Conservation (phyloP, 1,140 invertebrate species). For the Drosophila punjabiensis region DNA sequence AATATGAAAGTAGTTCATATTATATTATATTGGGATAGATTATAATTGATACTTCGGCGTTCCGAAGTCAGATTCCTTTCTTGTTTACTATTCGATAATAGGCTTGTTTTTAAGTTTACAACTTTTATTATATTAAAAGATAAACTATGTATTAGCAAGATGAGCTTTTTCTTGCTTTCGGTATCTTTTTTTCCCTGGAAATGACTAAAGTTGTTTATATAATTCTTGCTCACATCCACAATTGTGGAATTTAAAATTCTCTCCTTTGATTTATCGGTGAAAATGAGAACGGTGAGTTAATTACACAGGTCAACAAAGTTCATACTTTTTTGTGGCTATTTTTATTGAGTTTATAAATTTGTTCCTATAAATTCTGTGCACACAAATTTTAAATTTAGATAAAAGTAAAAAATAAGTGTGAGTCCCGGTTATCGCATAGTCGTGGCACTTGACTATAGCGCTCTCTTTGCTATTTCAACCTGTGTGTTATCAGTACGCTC, state of each 20-base stretch:
- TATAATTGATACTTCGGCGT: too few species aligned
- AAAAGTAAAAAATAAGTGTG: neutral
- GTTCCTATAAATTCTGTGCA: neutral
- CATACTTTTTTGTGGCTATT: neutral
- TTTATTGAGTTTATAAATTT: neutral
- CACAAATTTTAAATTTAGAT: neutral
- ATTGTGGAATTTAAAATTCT: neutral
- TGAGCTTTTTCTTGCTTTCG: neutral
- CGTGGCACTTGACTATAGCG: conserved; percentile 3
- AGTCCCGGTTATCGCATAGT: conserved; percentile 9
- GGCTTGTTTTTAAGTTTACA: too few species aligned
- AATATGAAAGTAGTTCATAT: too few species aligned
- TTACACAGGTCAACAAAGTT: conserved; percentile 1
- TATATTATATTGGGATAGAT: too few species aligned
- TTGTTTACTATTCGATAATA: too few species aligned
- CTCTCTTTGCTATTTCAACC: neutral
- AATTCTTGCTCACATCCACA: neutral
- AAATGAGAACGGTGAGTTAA: conserved; percentile 4
- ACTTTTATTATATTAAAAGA: too few species aligned
- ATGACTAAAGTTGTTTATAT: neutral
- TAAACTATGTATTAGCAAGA: neutral
- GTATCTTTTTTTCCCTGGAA: neutral
- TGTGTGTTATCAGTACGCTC: conserved; percentile 9
- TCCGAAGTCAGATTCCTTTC: too few species aligned
- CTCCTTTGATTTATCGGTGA: neutral